These are phyloP conservation scores for Xestia ashworthii DNA, from an alignment of 2,888 invertebrate species.

Conservation along the genomic window DNA sequence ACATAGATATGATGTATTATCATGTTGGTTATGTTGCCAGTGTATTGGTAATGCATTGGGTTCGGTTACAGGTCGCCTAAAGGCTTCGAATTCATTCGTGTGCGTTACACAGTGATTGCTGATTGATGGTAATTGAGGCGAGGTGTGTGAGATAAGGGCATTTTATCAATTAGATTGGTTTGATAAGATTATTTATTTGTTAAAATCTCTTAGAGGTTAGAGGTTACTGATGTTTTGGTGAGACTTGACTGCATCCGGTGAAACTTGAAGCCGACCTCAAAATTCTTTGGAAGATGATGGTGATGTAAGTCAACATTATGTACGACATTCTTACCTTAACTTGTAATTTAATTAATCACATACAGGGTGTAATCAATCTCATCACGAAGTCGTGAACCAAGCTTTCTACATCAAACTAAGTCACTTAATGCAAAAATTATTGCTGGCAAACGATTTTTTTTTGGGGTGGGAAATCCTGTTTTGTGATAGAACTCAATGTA, in stretches of 20 bases:
- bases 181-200: background rate
- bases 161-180: slow-evolving; percentile 1
- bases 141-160: slow-evolving; percentile 17
- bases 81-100: slow-evolving; percentile 57
- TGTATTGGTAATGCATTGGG: slow-evolving; percentile 71
- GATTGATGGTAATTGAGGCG: slow-evolving; percentile 45
- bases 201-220: background rate
- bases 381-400: no score
- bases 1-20: slow-evolving; percentile 84
- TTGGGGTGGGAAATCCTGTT: no score
- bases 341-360: background rate
- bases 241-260: background rate
- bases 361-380: no score
- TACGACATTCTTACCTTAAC: background rate
- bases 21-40: slow-evolving; percentile 74
- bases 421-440: no score
- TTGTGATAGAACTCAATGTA: no score
- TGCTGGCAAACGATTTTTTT: no score
- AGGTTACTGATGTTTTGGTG: background rate
- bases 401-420: no score
- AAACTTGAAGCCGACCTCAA: background rate
- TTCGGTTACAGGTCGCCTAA: slow-evolving; percentile 62
- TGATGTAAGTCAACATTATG: background rate
- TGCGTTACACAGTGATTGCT: slow-evolving; percentile 46
- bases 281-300: background rate